These are phyloP conservation scores for Pseudorasbora parva DNA, from an alignment of 2,113 vertebrate species.

Conservation along the genomic window DNA sequence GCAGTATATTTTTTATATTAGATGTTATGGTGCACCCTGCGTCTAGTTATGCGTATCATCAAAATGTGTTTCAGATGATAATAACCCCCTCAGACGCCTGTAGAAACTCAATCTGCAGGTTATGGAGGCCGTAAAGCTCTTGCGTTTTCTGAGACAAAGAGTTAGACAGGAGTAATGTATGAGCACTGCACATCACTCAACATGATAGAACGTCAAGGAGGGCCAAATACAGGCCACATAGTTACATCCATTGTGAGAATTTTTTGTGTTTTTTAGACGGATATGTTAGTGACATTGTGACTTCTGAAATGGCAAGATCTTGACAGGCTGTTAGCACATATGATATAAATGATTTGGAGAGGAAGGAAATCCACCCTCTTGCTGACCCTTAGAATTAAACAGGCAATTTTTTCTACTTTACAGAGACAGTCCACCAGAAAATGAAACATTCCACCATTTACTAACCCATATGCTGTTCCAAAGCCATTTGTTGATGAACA, in stretches of 20 bases:
- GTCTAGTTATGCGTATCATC: not conserved
- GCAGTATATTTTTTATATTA: not conserved
- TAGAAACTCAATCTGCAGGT: slow-evolving; percentile 29
- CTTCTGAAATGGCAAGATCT: slow-evolving; percentile 32
- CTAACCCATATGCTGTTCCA: not conserved
- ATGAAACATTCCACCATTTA: not conserved
- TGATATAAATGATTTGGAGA: not conserved
- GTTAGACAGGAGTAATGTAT: slow-evolving; percentile 32
- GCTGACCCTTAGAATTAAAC: not conserved
- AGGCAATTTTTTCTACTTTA: not conserved
- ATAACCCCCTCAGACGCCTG: not conserved
- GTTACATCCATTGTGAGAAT: slow-evolving; percentile 29
- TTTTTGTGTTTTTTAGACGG: slow-evolving; percentile 21
- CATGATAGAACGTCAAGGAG: slow-evolving; percentile 35
- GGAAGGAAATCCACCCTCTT: slow-evolving; percentile 2
- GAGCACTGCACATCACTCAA: slow-evolving; percentile 43
- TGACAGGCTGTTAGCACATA: slow-evolving; percentile 24
- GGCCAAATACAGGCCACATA: slow-evolving; percentile 26
- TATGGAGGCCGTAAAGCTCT: slow-evolving; percentile 31
- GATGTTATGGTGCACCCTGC: not conserved
- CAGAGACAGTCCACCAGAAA: not conserved
- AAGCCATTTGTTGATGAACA: not conserved
- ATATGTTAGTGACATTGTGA: slow-evolving; percentile 41
- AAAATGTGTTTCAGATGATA: not conserved
- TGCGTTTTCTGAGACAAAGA: slow-evolving; percentile 25